Evolutionary conservation across 2,113 vertebrate species (phyloP).

Genomic region (Canis aureus): DNA sequence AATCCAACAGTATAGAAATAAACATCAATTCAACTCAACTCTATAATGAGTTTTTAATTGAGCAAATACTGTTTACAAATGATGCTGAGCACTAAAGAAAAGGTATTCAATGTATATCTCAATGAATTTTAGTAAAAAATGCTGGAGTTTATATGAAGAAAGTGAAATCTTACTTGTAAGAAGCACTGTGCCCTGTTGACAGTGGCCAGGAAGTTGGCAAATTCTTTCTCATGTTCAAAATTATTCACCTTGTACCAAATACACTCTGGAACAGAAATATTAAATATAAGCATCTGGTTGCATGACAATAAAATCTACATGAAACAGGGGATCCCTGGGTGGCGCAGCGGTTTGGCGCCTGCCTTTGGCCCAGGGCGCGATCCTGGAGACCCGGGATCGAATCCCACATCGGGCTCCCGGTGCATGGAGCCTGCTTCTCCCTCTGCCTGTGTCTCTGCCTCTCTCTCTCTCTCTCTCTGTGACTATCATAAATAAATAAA

Average conservation of each 20-base stretch:
- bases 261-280: slow-evolving; percentile 89
- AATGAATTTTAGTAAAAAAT: slow-evolving; percentile 31
- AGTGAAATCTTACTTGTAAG: slow-evolving; percentile 91
- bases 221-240: slow-evolving; percentile 86
- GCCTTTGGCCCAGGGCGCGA: too few species aligned
- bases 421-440: too few species aligned
- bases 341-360: too few species aligned
- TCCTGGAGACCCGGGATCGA: too few species aligned
- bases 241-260: slow-evolving; percentile 89
- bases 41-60: slow-evolving; percentile 37
- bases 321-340: neutral
- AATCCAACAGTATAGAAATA: slow-evolving; percentile 34
- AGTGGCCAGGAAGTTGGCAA: slow-evolving; percentile 89
- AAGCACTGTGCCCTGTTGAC: slow-evolving; percentile 91
- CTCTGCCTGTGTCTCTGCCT: too few species aligned
- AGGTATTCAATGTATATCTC: neutral
- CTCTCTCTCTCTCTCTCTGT: too few species aligned
- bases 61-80: slow-evolving; percentile 55
- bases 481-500: too few species aligned
- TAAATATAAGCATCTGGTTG: slow-evolving; percentile 48
- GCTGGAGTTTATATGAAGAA: slow-evolving; percentile 31
- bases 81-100: neutral
- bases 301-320: slow-evolving; percentile 62
- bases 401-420: too few species aligned
- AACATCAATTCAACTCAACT: neutral